phyloP scores from a whole-genome alignment of 1,140 invertebrate species.

The Mya arenaria region DNA sequence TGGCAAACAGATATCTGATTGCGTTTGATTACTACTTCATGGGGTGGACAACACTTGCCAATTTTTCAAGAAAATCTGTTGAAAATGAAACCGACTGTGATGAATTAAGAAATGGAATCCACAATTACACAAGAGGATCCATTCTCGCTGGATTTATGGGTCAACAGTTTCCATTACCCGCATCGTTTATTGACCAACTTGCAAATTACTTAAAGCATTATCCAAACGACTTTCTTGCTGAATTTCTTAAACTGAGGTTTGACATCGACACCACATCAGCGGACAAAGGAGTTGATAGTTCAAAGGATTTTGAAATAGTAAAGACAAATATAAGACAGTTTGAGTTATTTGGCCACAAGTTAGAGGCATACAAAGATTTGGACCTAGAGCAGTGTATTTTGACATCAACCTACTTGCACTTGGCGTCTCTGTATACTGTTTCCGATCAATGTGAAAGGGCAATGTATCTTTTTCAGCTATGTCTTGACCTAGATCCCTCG shows the following conservation, averaged over 20 bases:
- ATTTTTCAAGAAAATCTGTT: too few species aligned
- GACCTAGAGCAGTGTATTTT: not conserved
- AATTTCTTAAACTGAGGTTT: not conserved
- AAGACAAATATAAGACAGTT: not conserved
- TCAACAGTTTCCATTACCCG: not conserved
- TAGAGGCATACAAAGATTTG: not conserved
- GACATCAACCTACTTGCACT: not conserved
- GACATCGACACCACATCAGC: too few species aligned
- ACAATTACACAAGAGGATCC: not conserved
- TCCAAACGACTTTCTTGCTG: not conserved
- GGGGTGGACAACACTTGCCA: too few species aligned
- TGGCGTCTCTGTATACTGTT: not conserved
- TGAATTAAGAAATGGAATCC: not conserved
- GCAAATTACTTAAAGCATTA: not conserved
- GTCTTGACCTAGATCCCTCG: not conserved
- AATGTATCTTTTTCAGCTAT: not conserved
- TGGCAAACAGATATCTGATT: too few species aligned
- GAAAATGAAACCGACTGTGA: conserved; percentile 10
- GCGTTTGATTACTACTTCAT: too few species aligned
- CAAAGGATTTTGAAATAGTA: not conserved
- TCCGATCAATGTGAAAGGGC: not conserved
- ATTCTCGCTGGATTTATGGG: not conserved
- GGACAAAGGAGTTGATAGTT: too few species aligned
- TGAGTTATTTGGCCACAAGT: not conserved
- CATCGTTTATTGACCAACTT: not conserved